These are phyloP conservation scores for Sarcophaga subvicina DNA, from an alignment of 2,888 invertebrate genomes.

Conservation along the genomic window DNA sequence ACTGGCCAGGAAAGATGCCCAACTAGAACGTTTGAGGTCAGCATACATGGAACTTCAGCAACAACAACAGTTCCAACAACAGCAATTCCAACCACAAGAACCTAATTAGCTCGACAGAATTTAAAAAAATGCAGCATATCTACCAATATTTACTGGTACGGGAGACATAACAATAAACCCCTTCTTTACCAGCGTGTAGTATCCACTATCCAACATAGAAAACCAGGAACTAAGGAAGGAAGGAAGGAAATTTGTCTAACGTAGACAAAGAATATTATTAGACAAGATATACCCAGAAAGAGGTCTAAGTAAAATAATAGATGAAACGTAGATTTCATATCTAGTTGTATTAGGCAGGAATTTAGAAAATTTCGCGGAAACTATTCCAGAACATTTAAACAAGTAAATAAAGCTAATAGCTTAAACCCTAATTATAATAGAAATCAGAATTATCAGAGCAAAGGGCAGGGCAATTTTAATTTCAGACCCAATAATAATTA, in stretches of 20 bases:
- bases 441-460: not conserved
- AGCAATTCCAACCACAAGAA: too few relatives aligned
- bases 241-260: conserved; percentile 36
- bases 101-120: not conserved
- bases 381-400: not conserved
- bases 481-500: too few relatives aligned
- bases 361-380: conserved; percentile 39
- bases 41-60: not conserved
- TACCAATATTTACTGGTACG: conserved; percentile 6
- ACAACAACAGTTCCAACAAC: not conserved
- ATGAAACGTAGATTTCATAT: too few relatives aligned
- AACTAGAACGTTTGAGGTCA: not conserved
- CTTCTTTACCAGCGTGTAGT: not conserved
- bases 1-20: conserved; percentile 23
- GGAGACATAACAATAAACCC: conserved; percentile 10
- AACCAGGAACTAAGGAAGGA: conserved; percentile 14
- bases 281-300: conserved; percentile 50
- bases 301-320: conserved; percentile 33
- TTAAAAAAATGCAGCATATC: conserved; percentile 15
- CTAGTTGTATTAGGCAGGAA: conserved; percentile 42
- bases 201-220: conserved; percentile 36
- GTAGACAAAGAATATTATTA: conserved; percentile 33
- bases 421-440: too few relatives aligned
- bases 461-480: not conserved
- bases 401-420: too few relatives aligned